A percentile compares a stretch with the other conserved stretches of the same genome.
These are phyloP conservation scores for Lobophora halterata DNA, from an alignment of 2,888 invertebrate species.

Conservation along the genomic window DNA sequence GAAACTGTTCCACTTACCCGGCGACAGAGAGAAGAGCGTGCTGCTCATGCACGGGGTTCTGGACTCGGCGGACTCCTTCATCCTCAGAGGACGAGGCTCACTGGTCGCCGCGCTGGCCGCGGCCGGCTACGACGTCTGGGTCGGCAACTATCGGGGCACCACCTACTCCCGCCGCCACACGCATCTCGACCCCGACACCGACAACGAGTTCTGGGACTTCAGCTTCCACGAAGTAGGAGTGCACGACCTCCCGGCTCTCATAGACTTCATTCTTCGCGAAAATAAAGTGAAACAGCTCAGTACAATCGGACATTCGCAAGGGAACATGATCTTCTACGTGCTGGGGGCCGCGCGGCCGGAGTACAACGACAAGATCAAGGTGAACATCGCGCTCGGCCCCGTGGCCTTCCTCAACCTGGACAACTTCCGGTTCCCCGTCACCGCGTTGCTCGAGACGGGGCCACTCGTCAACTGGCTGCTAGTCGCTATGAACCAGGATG, in stretches of 20 bases:
- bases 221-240: conserved; percentile 85
- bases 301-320: conserved; percentile 85
- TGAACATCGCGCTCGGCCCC: conserved; percentile 77
- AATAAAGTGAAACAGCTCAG: conserved; percentile 76
- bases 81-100: conserved; percentile 41
- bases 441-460: conserved; percentile 7
- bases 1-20: conserved; percentile 37
- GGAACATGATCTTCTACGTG: conserved; percentile 78
- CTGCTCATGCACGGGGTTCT: conserved; percentile 47
- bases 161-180: conserved; percentile 77
- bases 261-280: conserved; percentile 41
- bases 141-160: conserved; percentile 76
- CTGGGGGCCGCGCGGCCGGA: conserved; percentile 71
- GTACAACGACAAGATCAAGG: conserved; percentile 77
- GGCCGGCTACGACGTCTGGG: conserved; percentile 70
- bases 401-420: conserved; percentile 61
- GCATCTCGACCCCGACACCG: conserved; percentile 46
- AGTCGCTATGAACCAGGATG: conserved; percentile 12
- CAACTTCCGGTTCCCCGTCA: conserved; percentile 16
- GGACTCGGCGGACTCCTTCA: conserved; percentile 43
- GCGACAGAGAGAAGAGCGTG: conserved; percentile 34
- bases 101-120: conserved; percentile 54
- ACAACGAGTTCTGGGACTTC: conserved; percentile 69
- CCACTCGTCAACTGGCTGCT: conserved; percentile 11
- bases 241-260: conserved; percentile 84